A percentile compares a stretch with the other conserved stretches of the same genome.
Evolutionary conservation across 1,140 invertebrate genomes (phyloP).

Genomic region (Cyclargus thomasi): DNA sequence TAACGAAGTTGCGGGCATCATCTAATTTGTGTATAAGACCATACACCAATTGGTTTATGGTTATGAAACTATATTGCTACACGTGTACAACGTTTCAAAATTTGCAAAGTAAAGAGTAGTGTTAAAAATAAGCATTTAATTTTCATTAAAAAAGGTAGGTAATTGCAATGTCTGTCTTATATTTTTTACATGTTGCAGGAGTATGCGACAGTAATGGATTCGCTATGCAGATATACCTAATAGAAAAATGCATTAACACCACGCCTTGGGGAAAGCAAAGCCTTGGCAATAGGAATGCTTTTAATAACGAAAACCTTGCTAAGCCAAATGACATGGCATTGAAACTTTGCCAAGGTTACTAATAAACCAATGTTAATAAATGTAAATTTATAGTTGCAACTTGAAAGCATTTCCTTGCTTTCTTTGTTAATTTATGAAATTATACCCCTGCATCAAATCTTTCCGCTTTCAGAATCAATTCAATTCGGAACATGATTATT

Average conservation of each 20-base stretch:
- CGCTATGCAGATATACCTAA: background rate
- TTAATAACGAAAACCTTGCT: constrained; percentile 3
- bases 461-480: too few relatives aligned
- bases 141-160: too few relatives aligned
- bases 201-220: background rate
- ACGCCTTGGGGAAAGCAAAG: background rate
- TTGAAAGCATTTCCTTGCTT: background rate
- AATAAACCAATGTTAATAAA: constrained; percentile 6
- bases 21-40: too few relatives aligned
- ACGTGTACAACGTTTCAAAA: too few relatives aligned
- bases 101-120: too few relatives aligned
- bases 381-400: background rate
- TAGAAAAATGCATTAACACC: constrained; percentile 4
- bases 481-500: too few relatives aligned
- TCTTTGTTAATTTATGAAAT: background rate
- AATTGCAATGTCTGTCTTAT: too few relatives aligned
- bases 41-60: too few relatives aligned
- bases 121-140: too few relatives aligned
- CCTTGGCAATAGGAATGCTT: constrained; percentile 2
- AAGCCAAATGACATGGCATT: background rate
- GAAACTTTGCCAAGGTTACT: constrained; percentile 4
- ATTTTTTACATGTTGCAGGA: constrained; percentile 1
- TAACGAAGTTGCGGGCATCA: too few relatives aligned
- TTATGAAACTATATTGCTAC: too few relatives aligned
- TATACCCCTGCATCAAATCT: too few relatives aligned